These are phyloP conservation scores for Chironex yamaguchii DNA, from an alignment of 30 jellyfish, hydroid and myxozoan genomes.

Conservation along the genomic window DNA sequence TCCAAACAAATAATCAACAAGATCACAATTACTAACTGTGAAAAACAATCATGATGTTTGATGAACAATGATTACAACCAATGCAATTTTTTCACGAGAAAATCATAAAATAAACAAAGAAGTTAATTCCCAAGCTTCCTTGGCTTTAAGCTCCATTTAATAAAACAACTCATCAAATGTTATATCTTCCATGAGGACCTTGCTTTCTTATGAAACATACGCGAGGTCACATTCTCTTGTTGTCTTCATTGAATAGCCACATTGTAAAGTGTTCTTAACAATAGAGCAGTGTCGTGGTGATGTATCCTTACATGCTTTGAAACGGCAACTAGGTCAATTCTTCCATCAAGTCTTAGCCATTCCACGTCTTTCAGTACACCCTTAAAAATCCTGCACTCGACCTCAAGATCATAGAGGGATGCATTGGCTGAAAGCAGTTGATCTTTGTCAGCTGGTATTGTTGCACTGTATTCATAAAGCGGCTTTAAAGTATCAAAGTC, in stretches of 20 bases:
- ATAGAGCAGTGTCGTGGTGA: neutral
- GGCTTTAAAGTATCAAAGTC: constrained; percentile 18
- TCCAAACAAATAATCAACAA: no score
- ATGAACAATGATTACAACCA: no score
- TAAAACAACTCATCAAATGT: no score
- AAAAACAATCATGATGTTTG: no score
- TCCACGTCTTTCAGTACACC: neutral
- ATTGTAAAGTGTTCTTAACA: neutral
- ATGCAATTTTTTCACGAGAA: no score
- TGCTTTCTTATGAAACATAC: neutral
- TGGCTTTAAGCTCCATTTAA: no score
- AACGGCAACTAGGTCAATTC: neutral
- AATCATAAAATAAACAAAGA: no score
- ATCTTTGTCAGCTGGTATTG: constrained; percentile 25
- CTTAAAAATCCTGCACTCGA: neutral
- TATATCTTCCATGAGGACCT: neutral
- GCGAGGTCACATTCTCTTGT: neutral
- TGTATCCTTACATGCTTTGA: neutral
- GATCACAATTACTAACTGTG: no score
- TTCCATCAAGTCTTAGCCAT: neutral
- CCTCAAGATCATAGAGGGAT: constrained; percentile 19
- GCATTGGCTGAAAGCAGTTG: constrained; percentile 27
- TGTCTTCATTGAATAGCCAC: neutral
- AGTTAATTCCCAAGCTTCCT: no score
- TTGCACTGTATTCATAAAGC: constrained; percentile 30